Evolutionary conservation across 2,888 invertebrate genomes (phyloP), one percentile per base, ranked within the genome.

Genomic region (Ypsolopha sequella): DNA sequence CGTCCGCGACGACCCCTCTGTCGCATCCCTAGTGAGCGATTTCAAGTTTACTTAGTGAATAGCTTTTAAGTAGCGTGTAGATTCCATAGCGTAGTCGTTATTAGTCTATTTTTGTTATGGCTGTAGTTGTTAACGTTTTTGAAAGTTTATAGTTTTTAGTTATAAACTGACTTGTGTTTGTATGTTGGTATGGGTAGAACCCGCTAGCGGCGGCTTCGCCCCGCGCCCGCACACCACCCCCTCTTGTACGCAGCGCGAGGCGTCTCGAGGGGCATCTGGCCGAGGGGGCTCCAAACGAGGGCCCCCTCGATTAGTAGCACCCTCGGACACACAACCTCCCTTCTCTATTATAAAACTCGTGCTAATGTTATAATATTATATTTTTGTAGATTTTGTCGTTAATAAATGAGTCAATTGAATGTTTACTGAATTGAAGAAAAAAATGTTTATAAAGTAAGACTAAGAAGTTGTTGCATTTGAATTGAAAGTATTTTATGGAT

Each of bases 391-490:
- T 76, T 81, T 84, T 84, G 80, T 82, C 84, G 82, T 85, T 85
- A 81, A 80, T 82, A 81, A 75, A 76, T 80, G 80, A 81, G 85
- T 85, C 85, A 85, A 85, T 85, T 85, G 82, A 80, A 84, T 81
- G 81, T 81, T 85, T 81, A 84, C 71, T 79, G 77, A 81, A 84
- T 80, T 78, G 75, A 81, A 76, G 68, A 71, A 76, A 80, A 79
- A 76, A 78, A 82, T 80, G 80, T 84, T 81, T 81, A 82, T 81
- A 80, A 77, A 75, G 62, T 84, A 84, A 82, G 81, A 80, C 73
- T 84, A 84, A 82, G 81, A 78, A 79, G 80, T 86, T 86, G 84
- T 86, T 85, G 85, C 85, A 86, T 86, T 85, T 85, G 79, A 82
- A 82, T 85, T 85, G 79, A 82, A 84, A 80, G 85, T 84, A 82